Percentiles rank a stretch among this genome's conserved stretches.
These are phyloP conservation scores for Oscheius sp. DNA, from an alignment of 1,140 invertebrate species.

Conservation along the genomic window DNA sequence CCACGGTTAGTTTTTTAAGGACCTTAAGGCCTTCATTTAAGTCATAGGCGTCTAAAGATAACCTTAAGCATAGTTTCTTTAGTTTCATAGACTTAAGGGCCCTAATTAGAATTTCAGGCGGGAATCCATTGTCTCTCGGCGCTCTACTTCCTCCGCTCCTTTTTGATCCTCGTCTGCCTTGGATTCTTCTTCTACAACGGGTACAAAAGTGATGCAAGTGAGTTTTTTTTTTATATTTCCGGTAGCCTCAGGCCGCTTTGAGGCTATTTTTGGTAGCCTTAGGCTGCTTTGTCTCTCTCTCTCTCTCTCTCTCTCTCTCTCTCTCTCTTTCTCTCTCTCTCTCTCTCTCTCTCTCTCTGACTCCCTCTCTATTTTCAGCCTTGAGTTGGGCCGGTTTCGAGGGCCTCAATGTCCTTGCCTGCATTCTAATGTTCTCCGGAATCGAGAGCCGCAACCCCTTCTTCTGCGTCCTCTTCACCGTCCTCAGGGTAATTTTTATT, in stretches of 20 bases:
- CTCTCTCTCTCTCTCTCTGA: not conserved
- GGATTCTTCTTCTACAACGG: not conserved
- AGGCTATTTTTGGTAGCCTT: no score
- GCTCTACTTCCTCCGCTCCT: not conserved
- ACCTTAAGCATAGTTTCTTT: no score
- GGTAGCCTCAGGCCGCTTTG: no score
- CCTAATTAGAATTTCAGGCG: not conserved
- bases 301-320: no score
- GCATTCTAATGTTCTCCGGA: not conserved
- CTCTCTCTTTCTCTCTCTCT: no score
- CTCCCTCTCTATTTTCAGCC: not conserved
- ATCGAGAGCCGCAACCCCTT: not conserved
- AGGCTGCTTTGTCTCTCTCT: no score
- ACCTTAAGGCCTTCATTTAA: no score
- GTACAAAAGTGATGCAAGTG: not conserved
- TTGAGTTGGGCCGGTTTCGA: constrained; percentile 3
- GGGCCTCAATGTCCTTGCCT: not conserved
- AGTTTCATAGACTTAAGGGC: no score
- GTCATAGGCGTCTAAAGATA: no score
- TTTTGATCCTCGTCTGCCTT: not conserved
- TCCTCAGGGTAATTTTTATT: not conserved
- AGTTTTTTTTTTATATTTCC: no score
- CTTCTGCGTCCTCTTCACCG: constrained; percentile 5
- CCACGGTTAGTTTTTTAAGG: not conserved
- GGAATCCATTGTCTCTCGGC: not conserved